Evolutionary conservation across 2,113 vertebrate genomes (phyloP).

Genomic region (Delphinus delphis): DNA sequence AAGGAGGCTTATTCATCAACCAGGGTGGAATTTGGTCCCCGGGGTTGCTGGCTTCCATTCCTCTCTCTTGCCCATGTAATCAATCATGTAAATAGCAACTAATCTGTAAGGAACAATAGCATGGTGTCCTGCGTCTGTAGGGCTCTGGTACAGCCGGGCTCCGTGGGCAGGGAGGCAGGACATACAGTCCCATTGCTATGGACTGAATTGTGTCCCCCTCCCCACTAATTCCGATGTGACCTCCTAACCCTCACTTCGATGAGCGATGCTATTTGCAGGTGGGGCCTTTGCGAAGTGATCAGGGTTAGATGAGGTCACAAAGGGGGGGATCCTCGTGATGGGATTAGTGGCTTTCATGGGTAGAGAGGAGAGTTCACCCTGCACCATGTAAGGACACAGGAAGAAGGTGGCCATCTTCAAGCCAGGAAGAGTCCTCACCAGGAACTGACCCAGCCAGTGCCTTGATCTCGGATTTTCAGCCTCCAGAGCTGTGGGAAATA

Average conservation of each 20-base stretch:
- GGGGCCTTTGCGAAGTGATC: not conserved
- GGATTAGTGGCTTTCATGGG: not conserved
- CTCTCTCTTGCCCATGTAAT: slow-evolving; percentile 18
- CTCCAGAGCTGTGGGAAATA: not conserved
- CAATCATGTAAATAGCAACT: slow-evolving; percentile 45
- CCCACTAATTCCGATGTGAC: not conserved
- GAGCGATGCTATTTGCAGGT: not conserved
- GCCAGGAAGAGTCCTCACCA: not conserved
- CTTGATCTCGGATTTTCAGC: not conserved
- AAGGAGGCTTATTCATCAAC: slow-evolving; percentile 58
- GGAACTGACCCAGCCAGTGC: not conserved
- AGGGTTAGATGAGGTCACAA: not conserved
- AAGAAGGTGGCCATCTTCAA: rapidly evolving
- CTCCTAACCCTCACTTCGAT: not conserved
- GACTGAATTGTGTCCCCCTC: not conserved
- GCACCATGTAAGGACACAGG: not conserved
- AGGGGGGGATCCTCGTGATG: not conserved
- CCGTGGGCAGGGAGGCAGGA: rapidly evolving
- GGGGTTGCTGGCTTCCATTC: slow-evolving; percentile 23
- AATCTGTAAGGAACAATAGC: not conserved
- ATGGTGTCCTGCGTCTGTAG: not conserved
- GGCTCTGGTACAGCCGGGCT: not conserved
- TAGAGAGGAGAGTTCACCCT: not conserved
- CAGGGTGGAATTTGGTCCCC: slow-evolving; percentile 43
- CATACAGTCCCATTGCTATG: rapidly evolving